Conservation (phyloP, 2,888 invertebrate genomes). For the Cataglyphis albicans region DNA sequence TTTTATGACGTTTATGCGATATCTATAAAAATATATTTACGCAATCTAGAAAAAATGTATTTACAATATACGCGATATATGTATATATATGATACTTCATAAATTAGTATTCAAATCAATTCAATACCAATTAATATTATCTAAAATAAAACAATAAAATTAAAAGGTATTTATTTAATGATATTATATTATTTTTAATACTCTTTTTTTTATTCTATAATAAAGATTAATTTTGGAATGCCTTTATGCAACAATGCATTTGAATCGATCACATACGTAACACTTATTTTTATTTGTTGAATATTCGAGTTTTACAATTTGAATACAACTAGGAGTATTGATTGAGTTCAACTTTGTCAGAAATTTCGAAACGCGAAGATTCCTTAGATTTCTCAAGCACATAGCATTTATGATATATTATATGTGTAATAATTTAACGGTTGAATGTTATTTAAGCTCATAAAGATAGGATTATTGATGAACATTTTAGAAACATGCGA, state of each 20-base stretch:
- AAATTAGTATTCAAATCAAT: background rate
- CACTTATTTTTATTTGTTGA: background rate
- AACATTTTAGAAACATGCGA: background rate
- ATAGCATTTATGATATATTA: background rate
- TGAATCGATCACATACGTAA: background rate
- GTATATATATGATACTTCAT: background rate
- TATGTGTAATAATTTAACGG: background rate
- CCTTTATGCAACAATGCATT: background rate
- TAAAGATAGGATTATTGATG: background rate
- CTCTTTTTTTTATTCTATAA: background rate
- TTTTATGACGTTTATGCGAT: background rate
- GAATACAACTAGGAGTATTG: background rate
- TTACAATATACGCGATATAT: background rate
- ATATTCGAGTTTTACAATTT: background rate
- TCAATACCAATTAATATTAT: background rate
- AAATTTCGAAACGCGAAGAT: slow-evolving; percentile 20
- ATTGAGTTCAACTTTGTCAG: background rate
- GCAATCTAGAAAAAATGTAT: background rate
- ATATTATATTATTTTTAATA: background rate
- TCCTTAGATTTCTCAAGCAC: slow-evolving; percentile 1
- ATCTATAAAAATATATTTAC: background rate
- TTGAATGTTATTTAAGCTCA: background rate
- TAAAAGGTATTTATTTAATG: too few species aligned
- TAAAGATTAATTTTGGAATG: background rate
- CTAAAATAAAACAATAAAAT: background rate